Evolutionary conservation across 2,888 invertebrate genomes (phyloP).

Genomic region (Taphrorychus bicolor): DNA sequence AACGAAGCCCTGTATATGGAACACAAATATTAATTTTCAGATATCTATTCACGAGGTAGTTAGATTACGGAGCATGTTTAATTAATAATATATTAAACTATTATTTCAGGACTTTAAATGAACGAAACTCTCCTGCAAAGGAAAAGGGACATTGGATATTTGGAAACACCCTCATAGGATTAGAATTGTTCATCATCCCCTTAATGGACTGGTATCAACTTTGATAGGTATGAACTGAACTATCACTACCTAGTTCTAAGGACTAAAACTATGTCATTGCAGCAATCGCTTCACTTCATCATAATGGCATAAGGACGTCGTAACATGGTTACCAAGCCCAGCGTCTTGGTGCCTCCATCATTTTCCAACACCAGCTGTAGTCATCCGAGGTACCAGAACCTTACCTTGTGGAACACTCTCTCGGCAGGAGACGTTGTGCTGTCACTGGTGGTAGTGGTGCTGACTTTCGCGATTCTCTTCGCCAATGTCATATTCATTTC

Average conservation of each 20-base stretch:
- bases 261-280: neutral
- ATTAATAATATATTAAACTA: neutral
- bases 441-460: conserved; percentile 76
- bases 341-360: conserved; percentile 79
- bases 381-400: conserved; percentile 69
- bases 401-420: conserved; percentile 70
- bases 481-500: conserved; percentile 83
- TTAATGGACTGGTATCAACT: neutral
- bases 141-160: neutral
- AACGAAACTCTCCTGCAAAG: neutral
- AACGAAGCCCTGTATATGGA: neutral
- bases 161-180: neutral
- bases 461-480: conserved; percentile 80
- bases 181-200: no score
- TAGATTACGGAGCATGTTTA: neutral
- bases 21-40: neutral
- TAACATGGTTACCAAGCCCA: conserved; percentile 50
- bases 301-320: conserved; percentile 17
- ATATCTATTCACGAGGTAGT: neutral
- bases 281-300: neutral
- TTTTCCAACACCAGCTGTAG: conserved; percentile 85
- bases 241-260: no score
- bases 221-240: neutral
- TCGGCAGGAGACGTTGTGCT: conserved; percentile 77
- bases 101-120: neutral